A percentile compares a stretch with the other conserved stretches of the same genome.
Evolutionary conservation across 2,888 invertebrate species (phyloP).

Genomic region (Cheilosia urbana): DNA sequence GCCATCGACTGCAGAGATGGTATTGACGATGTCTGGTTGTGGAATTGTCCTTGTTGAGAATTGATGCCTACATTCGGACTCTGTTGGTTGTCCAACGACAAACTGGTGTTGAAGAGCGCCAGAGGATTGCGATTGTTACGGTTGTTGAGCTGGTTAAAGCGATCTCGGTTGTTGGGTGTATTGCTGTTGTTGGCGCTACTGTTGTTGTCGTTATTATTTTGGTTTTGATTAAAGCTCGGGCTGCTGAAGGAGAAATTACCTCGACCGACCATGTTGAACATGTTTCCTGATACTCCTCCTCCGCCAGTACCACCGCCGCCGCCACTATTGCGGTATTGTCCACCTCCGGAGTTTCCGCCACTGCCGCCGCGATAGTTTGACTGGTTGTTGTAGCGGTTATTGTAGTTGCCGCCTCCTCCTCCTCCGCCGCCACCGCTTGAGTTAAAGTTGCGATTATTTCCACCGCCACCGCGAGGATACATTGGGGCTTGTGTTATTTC

Average conservation of each 20-base stretch:
- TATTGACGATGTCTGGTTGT: conserved; percentile 15
- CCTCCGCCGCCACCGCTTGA: conserved; percentile 84
- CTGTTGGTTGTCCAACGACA: conserved; percentile 52
- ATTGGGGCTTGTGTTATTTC: conserved; percentile 85
- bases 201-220: conserved; percentile 35
- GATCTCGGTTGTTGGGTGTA: conserved; percentile 66
- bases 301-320: conserved; percentile 41
- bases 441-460: conserved; percentile 80
- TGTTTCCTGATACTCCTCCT: conserved; percentile 43
- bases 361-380: conserved; percentile 77
- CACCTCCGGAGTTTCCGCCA: conserved; percentile 75
- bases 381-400: conserved; percentile 79
- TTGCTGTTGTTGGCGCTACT: conserved; percentile 37
- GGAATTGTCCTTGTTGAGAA: conserved; percentile 15
- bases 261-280: conserved; percentile 77
- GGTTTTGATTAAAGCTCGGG: conserved; percentile 75
- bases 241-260: conserved; percentile 78
- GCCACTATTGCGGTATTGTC: conserved; percentile 76
- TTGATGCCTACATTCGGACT: conserved; percentile 5
- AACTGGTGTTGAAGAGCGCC: conserved; percentile 74
- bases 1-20: conserved; percentile 59
- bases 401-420: conserved; percentile 82
- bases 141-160: conserved; percentile 78
- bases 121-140: conserved; percentile 77
- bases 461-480: conserved; percentile 87